phyloP scores from a whole-genome alignment of 37 sponge, comb jelly and placozoan genomes.

The Dysidea cf. avara region DNA sequence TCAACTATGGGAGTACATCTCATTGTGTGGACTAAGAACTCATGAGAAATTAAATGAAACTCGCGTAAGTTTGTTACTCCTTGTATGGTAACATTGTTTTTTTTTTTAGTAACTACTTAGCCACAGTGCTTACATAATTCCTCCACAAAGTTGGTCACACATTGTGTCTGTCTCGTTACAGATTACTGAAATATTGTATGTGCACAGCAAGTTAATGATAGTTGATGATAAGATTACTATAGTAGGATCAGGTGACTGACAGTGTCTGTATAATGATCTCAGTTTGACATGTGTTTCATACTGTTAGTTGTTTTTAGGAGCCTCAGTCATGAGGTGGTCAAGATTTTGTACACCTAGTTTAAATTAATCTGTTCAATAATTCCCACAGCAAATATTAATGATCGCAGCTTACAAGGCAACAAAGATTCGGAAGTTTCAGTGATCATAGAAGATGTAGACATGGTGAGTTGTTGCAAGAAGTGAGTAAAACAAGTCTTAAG shows the following conservation, averaged over 20 bases:
- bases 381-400: constrained; percentile 75
- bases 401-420: constrained; percentile 59
- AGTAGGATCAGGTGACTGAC: constrained; percentile 61
- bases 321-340: too few relatives aligned
- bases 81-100: too few relatives aligned
- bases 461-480: too few relatives aligned
- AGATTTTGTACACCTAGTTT: background rate
- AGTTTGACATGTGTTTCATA: too few relatives aligned
- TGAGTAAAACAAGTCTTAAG: too few relatives aligned
- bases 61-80: constrained; percentile 16
- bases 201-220: constrained; percentile 69
- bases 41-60: constrained; percentile 29
- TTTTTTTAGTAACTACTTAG: too few relatives aligned
- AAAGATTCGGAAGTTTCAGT: constrained; percentile 74
- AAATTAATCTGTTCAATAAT: too few relatives aligned
- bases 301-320: too few relatives aligned
- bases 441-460: constrained; percentile 39
- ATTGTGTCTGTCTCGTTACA: constrained; percentile 5
- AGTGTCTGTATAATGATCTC: background rate
- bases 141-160: too few relatives aligned
- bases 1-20: constrained; percentile 42
- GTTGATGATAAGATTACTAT: constrained; percentile 64
- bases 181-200: constrained; percentile 65
- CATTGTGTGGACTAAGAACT: constrained; percentile 58
- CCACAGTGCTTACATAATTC: too few relatives aligned